These are phyloP conservation scores for Sebastes trivittatus DNA, from an alignment of 2,797 vertebrate species.

Conservation along the genomic window DNA sequence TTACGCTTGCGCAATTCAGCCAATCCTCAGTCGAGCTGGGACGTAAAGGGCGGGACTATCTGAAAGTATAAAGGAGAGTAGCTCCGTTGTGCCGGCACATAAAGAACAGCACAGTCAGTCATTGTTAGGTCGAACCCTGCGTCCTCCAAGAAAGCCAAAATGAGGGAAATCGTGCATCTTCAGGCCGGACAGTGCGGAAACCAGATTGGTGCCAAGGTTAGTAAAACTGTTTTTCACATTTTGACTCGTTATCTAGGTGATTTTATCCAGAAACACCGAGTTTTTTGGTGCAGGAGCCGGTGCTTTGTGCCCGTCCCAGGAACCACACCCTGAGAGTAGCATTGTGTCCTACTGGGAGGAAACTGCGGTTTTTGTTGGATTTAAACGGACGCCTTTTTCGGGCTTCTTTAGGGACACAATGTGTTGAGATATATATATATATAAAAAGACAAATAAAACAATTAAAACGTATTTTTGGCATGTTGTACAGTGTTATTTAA, in stretches of 20 bases:
- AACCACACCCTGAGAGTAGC: slow-evolving; percentile 71
- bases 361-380: accelerated
- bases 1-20: background rate
- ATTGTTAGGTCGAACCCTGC: accelerated
- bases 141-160: slow-evolving; percentile 11
- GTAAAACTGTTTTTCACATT: slow-evolving; percentile 14
- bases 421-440: background rate
- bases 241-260: accelerated
- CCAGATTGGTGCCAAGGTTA: slow-evolving; percentile 87
- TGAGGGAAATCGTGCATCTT: slow-evolving; percentile 89
- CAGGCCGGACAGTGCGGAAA: slow-evolving; percentile 87
- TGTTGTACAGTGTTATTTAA: background rate
- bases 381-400: accelerated
- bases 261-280: background rate
- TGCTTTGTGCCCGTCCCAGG: slow-evolving; percentile 58
- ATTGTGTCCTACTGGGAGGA: background rate
- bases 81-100: background rate
- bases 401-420: accelerated
- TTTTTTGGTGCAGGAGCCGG: background rate
- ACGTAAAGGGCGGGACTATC: slow-evolving; percentile 24
- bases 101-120: slow-evolving; percentile 3
- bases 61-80: slow-evolving; percentile 35
- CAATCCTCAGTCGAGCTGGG: slow-evolving; percentile 49
- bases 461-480: background rate
- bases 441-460: background rate